A percentile compares a stretch with the other conserved stretches of the same genome.
Evolutionary conservation across 2,888 invertebrate genomes (phyloP).

Genomic region (Chloromyia formosa): DNA sequence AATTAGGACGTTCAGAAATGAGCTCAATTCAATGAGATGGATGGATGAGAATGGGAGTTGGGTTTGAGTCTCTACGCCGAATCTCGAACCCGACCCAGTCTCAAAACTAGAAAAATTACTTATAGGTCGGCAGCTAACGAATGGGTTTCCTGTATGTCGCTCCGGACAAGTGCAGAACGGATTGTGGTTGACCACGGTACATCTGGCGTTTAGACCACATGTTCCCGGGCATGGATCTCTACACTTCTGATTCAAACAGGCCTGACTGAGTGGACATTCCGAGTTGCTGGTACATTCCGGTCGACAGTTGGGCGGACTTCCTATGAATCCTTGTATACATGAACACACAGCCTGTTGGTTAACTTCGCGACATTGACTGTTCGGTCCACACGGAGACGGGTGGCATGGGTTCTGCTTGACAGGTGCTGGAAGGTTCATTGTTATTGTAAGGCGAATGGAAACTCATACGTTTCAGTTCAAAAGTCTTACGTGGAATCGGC

Average conservation of each 20-base stretch:
- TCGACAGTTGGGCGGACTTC: constrained; percentile 79
- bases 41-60: not conserved
- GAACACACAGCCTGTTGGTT: constrained; percentile 81
- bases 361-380: constrained; percentile 77
- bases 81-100: not conserved
- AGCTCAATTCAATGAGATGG: not conserved
- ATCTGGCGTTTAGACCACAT: constrained; percentile 76
- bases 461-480: constrained; percentile 49
- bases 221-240: constrained; percentile 80
- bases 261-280: constrained; percentile 77
- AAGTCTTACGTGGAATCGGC: constrained; percentile 60
- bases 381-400: constrained; percentile 78
- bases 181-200: constrained; percentile 79
- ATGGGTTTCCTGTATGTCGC: constrained; percentile 78
- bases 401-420: constrained; percentile 71
- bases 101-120: constrained; percentile 62
- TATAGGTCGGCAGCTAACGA: constrained; percentile 71
- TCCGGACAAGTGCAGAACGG: constrained; percentile 80
- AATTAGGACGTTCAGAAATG: not conserved
- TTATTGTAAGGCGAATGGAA: constrained; percentile 60
- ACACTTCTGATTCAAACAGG: constrained; percentile 84
- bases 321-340: constrained; percentile 75
- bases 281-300: constrained; percentile 82
- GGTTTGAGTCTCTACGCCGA: no score
- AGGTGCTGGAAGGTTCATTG: constrained; percentile 61